Conservation (phyloP, 2,113 vertebrate genomes). For the Cinclus mexicanus region DNA sequence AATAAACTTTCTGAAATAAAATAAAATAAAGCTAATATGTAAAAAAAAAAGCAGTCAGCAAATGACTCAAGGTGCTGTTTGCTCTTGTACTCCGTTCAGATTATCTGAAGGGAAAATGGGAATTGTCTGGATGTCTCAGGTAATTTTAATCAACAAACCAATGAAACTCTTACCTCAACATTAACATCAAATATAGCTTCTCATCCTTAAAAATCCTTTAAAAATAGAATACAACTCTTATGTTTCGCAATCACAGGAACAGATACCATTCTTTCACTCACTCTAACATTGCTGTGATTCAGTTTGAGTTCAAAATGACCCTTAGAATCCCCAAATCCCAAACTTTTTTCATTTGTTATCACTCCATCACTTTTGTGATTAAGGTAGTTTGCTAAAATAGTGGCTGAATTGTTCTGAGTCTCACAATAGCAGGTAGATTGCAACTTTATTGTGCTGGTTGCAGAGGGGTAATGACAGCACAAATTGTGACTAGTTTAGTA, state of each 20-base stretch:
- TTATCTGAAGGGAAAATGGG: not conserved
- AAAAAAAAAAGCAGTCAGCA: not conserved
- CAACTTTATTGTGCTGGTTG: not conserved
- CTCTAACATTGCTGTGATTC: not conserved
- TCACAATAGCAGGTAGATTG: slow-evolving; percentile 22
- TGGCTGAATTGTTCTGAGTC: not conserved
- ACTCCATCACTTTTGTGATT: slow-evolving; percentile 7
- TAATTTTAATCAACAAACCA: slow-evolving; percentile 51
- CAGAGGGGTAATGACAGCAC: not conserved
- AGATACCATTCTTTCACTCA: not conserved
- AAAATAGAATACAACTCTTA: not conserved
- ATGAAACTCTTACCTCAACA: not conserved
- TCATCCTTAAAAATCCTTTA: not conserved
- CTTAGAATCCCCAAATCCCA: not conserved
- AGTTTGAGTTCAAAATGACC: slow-evolving; percentile 33
- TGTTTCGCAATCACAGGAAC: not conserved
- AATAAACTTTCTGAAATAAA: not conserved
- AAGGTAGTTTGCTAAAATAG: slow-evolving; percentile 43
- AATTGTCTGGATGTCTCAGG: not conserved
- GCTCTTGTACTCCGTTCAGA: slow-evolving; percentile 19
- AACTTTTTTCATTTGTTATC: slow-evolving; percentile 36
- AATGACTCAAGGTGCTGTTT: slow-evolving; percentile 26
- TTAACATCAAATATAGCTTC: not conserved
- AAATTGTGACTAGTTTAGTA: slow-evolving; percentile 34
- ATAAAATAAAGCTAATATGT: slow-evolving; percentile 3